Evolutionary conservation across 2,113 vertebrate genomes (phyloP), one percentile per base, ranked within the genome.

Genomic region (Labeo catla): DNA sequence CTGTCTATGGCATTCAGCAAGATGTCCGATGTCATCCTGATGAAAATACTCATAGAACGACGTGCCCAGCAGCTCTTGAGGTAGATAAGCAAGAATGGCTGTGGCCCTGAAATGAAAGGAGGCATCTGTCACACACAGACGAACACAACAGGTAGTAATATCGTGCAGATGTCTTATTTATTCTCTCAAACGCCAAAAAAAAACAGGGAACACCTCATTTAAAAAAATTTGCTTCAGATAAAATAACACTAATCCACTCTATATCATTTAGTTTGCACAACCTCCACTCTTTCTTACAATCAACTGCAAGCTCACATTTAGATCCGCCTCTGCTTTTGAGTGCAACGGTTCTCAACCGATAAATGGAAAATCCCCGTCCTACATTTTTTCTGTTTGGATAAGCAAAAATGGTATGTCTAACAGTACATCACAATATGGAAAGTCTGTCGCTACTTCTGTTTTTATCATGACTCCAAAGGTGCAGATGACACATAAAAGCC

Each of bases 31-130:
- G 90, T 97, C 96, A 77, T 97, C 96, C 92, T 97, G 96, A 86
- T 97, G 96, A 90, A 97, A 97, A 92, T 97, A 97, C 76, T 97
- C 96, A 0, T 97, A 97, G 94, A 96, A 97, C 0, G 96, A 97
- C 13, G 96, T 97, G 86, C 96, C 96, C 93, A 97, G 93, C 87
- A 97, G 94, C 85, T 97, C 96, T 90, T 97, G 96, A 88, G 96
- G 96, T 94, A 97, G 92, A 89, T 97, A 97, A 34, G 95, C 96
- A 92, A 97, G 93, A 88, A 97, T 96, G 85, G 96, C 96, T 34
- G 96, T 97, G 84, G 96, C 96, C 93, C 96, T 97, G 54, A 76
- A 83, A 84, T 63, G 15, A 79, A 68, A 89, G 76, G 21, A 73
- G 21, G 3, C 23, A 23, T 45, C 1, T 23, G 59, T 80, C 21